Percentiles rank a stretch among this genome's conserved stretches.
phyloP scores from a whole-genome alignment of 92 coral and sea anemone species.

The Plumapathes pennacea region DNA sequence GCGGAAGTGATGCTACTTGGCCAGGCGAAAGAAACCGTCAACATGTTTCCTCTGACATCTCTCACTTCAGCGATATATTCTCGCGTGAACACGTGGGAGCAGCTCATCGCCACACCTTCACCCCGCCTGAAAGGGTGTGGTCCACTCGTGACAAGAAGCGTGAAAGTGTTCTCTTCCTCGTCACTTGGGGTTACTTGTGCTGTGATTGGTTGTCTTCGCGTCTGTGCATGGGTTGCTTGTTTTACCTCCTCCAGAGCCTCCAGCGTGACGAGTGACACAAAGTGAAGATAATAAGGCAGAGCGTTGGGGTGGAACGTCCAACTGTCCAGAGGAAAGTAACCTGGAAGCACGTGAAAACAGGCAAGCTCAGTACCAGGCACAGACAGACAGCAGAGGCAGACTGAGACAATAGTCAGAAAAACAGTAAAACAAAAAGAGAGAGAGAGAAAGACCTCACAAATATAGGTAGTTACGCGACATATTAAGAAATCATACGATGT shows the following conservation, averaged over 20 bases:
- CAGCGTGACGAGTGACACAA: conserved; percentile 45
- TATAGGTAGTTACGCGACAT: too few relatives aligned
- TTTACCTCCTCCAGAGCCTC: conserved; percentile 67
- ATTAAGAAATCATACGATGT: too few relatives aligned
- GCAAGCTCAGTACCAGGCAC: too few relatives aligned
- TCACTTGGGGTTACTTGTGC: conserved; percentile 30
- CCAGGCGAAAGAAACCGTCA: conserved; percentile 54
- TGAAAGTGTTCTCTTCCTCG: conserved; percentile 31
- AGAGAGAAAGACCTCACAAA: too few relatives aligned
- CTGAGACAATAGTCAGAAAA: too few relatives aligned
- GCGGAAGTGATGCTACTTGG: conserved; percentile 19
- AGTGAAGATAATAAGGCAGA: conserved; percentile 70
- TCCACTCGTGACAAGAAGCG: conserved; percentile 31
- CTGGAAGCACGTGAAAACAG: conserved; percentile 11
- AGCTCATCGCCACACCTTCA: conserved; percentile 63
- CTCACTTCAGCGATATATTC: conserved; percentile 59
- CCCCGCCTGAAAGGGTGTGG: conserved; percentile 32
- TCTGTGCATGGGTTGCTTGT: conserved; percentile 21
- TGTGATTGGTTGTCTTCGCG: conserved; percentile 6
- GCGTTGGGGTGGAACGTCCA: conserved; percentile 37
- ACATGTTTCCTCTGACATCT: conserved; percentile 37
- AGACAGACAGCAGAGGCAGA: too few relatives aligned
- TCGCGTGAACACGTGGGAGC: conserved; percentile 45
- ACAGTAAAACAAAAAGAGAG: too few relatives aligned
- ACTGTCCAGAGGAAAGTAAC: conserved; percentile 53